Evolutionary conservation across 2,888 invertebrate genomes (phyloP).

Genomic region (Petrolisthes manimaculis): DNA sequence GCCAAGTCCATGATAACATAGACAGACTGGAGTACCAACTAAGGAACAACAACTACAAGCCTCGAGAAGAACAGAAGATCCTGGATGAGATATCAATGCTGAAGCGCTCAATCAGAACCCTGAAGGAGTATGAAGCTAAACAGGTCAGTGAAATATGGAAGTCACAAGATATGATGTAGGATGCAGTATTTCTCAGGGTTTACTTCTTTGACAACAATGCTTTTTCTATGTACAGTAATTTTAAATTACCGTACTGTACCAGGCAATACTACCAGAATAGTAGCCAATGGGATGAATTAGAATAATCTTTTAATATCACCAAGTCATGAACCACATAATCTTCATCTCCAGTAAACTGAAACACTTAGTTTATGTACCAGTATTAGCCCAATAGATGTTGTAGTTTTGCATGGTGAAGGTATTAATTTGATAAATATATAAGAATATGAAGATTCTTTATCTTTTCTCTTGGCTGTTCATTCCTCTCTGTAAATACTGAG

Average conservation of each 20-base stretch:
- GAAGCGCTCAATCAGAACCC: conserved; percentile 44
- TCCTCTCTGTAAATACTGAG: too few species aligned
- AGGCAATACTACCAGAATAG: too few species aligned
- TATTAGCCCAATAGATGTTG: too few species aligned
- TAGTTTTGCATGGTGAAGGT: too few species aligned
- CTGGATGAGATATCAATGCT: conserved; percentile 62
- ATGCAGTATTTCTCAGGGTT: not conserved
- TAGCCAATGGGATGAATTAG: too few species aligned
- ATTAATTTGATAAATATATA: too few species aligned
- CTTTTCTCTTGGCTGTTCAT: too few species aligned
- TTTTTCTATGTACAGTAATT: not conserved
- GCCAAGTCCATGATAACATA: conserved; percentile 58
- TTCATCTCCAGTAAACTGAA: too few species aligned
- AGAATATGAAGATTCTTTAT: too few species aligned
- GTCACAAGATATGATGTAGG: not conserved
- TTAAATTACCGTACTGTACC: not conserved
- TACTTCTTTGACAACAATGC: not conserved
- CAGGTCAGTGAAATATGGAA: conserved; percentile 43
- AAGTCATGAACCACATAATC: too few species aligned
- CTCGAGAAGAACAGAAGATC: conserved; percentile 59
- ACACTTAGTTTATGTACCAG: too few species aligned
- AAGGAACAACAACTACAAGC: conserved; percentile 60
- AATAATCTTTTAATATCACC: too few species aligned
- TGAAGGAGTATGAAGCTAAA: conserved; percentile 53
- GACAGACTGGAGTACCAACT: conserved; percentile 60